Conservation (phyloP, 2,888 invertebrate species). For the Oxycera nigricornis region DNA sequence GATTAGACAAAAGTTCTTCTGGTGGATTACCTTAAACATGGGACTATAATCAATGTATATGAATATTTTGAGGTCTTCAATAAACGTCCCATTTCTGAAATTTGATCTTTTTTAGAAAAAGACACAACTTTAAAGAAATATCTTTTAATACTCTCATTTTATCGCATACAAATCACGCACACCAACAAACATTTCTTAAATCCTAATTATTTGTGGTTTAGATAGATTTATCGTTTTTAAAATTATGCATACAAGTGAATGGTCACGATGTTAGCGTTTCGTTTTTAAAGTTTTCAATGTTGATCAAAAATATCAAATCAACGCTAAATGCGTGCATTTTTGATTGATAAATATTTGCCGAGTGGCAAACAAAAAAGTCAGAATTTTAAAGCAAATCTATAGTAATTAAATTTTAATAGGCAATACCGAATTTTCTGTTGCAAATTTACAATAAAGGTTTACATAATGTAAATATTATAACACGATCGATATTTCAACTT, state of each 20-base stretch:
- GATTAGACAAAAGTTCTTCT: no score
- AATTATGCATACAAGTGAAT: slow-evolving; percentile 18
- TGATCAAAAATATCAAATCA: neutral
- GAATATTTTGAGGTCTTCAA: no score
- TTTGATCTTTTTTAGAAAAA: no score
- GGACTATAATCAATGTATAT: no score
- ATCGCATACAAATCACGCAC: neutral
- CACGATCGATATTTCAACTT: no score
- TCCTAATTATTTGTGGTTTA: neutral
- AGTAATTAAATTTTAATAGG: neutral
- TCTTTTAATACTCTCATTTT: slow-evolving; percentile 19
- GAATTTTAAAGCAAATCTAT: neutral
- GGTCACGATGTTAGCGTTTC: neutral
- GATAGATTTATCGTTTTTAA: neutral
- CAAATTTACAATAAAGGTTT: no score
- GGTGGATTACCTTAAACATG: no score
- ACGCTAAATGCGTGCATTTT: slow-evolving; percentile 1
- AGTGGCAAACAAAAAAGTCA: neutral
- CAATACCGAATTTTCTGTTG: no score
- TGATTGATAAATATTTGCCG: neutral
- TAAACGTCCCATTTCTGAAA: no score
- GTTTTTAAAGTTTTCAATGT: neutral
- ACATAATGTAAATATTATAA: no score
- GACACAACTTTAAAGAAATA: neutral
- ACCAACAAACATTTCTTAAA: slow-evolving; percentile 4